Evolutionary conservation across 2,797 vertebrate genomes (phyloP).

Genomic region (Diceros bicornis): DNA sequence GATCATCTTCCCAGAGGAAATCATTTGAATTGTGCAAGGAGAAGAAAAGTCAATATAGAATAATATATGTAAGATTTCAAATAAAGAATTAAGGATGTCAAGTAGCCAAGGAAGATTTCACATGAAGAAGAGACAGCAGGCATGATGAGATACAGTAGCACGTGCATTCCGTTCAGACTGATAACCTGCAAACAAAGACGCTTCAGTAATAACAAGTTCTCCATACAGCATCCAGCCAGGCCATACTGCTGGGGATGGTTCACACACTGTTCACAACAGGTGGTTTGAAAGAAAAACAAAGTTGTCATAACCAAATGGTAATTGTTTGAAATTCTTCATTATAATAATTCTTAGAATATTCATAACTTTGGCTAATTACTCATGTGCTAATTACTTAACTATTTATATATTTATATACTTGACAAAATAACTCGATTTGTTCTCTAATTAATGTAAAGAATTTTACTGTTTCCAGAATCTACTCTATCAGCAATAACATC

Average conservation of each 20-base stretch:
- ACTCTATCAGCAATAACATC: constrained; percentile 62
- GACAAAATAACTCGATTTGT: constrained; percentile 62
- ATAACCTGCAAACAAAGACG: background rate
- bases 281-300: constrained; percentile 33
- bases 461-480: constrained; percentile 75
- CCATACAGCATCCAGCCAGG: background rate
- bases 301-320: constrained; percentile 8
- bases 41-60: background rate
- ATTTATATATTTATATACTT: constrained; percentile 66
- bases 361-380: constrained; percentile 65
- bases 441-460: constrained; percentile 70
- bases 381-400: constrained; percentile 66
- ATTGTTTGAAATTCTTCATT: constrained; percentile 64
- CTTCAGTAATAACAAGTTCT: background rate
- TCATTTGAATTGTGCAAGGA: background rate
- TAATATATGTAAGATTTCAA: background rate
- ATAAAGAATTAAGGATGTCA: background rate
- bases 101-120: background rate
- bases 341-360: constrained; percentile 64
- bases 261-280: background rate
- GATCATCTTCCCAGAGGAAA: background rate
- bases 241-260: background rate
- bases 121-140: background rate
- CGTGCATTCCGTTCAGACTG: background rate
- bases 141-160: background rate